Evolutionary conservation across 2,113 vertebrate genomes (phyloP), one percentile per base, ranked within the genome.

Genomic region (Podiceps cristatus): DNA sequence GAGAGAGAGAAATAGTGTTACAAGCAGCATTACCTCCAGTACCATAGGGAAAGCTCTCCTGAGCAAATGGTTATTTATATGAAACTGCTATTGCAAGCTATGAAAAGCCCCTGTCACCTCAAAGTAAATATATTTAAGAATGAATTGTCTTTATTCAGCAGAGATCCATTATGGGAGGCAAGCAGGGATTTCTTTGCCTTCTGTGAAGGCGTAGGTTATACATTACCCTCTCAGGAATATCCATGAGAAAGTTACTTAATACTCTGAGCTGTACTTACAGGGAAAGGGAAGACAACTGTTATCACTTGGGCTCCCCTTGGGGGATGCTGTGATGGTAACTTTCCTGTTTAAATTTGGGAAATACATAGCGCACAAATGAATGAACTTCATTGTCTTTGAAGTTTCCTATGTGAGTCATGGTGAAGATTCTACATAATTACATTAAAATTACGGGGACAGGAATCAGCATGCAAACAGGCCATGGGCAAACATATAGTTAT

Each of bases 371-470:
- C 81, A 80, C 75, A 93, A 88, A 95, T 93, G 88, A 95, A 95
- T 91, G 79, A 91, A 90, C 85, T 86, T 59, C 73, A 90, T 93
- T 96, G 94, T 97, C 95, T 97, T 97, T 96, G 95, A 97, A 97
- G 93, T 92, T 92, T 92, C 76, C 82, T 96, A 55, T 75, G 58
- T 96, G 95, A 97, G 90, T 97, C 96, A 97, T 69, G 18, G 56
- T 64, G 81, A 82, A 90, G 86, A 93, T 58, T 92, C 78, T 77
- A 91, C 66, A 80, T 97, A 96, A 96, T 95, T 96, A 68, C 53
- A 90, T 86, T 90, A 94, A 87, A 91, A 92, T 97, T 95, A 90
- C 1, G 3, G 82, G 77, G 77, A 90, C 90, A 94, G 80, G 94
- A 94, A 91, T 79, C 83, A 85, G 80, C 95, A 96, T 82, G 94